Evolutionary conservation across 2,888 invertebrate genomes (phyloP).

Genomic region (Eupsilia transversa): DNA sequence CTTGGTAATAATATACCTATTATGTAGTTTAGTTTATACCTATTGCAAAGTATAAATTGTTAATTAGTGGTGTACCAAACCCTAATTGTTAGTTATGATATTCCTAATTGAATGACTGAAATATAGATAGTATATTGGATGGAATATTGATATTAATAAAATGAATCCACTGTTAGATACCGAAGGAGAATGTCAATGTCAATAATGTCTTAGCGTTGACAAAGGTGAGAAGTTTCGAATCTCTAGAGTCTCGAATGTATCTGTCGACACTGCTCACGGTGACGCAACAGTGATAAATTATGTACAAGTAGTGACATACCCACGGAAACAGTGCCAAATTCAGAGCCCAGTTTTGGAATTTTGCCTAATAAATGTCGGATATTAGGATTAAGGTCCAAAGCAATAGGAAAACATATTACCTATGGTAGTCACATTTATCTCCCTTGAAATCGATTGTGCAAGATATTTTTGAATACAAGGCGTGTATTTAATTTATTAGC

Average conservation of each 20-base stretch:
- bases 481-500: not conserved
- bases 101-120: not conserved
- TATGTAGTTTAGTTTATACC: not conserved
- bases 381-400: slow-evolving; percentile 34
- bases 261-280: slow-evolving; percentile 12
- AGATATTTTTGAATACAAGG: not conserved
- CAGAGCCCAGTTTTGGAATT: slow-evolving; percentile 28
- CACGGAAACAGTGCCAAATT: slow-evolving; percentile 37
- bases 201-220: slow-evolving; percentile 6
- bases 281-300: slow-evolving; percentile 34
- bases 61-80: not conserved
- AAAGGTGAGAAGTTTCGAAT: slow-evolving; percentile 5
- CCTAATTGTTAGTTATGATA: not conserved
- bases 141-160: not conserved
- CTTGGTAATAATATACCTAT: not conserved
- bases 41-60: not conserved
- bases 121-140: not conserved
- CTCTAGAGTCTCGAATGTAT: not conserved
- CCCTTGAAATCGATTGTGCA: not conserved
- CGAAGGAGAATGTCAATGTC: not conserved
- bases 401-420: not conserved
- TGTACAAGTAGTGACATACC: slow-evolving; percentile 29
- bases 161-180: not conserved
- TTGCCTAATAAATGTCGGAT: slow-evolving; percentile 47
- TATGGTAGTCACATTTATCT: not conserved